Conservation (phyloP, 2,888 invertebrate genomes). For the Dynastes grantii region DNA sequence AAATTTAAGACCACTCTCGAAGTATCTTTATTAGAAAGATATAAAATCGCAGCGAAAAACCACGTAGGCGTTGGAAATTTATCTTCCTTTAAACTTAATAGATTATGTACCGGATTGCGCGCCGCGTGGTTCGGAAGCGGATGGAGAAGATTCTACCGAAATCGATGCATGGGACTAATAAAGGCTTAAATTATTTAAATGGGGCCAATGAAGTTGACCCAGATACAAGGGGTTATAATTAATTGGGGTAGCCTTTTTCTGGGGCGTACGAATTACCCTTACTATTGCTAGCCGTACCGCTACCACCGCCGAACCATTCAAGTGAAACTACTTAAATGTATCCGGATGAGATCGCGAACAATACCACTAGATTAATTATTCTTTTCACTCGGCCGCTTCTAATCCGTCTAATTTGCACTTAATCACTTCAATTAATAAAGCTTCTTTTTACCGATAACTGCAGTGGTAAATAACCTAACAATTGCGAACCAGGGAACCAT, state of each 20-base stretch:
- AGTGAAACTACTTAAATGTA: slow-evolving; percentile 44
- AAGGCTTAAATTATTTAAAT: slow-evolving; percentile 47
- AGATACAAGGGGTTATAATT: slow-evolving; percentile 45
- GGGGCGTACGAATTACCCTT: slow-evolving; percentile 27
- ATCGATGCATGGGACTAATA: slow-evolving; percentile 43
- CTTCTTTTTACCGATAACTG: neutral
- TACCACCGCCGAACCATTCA: slow-evolving; percentile 8
- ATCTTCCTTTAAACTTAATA: slow-evolving; percentile 40
- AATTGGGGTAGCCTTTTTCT: slow-evolving; percentile 42
- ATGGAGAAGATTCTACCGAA: slow-evolving; percentile 9
- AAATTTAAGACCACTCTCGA: neutral
- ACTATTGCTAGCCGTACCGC: neutral
- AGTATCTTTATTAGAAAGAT: slow-evolving; percentile 30
- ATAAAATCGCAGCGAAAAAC: slow-evolving; percentile 41
- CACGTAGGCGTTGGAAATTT: slow-evolving; percentile 37
- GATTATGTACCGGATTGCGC: slow-evolving; percentile 29
- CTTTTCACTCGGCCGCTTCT: slow-evolving; percentile 23
- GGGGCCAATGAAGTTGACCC: slow-evolving; percentile 47
- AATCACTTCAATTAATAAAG: slow-evolving; percentile 30
- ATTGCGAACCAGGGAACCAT: neutral
- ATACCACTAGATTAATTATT: slow-evolving; percentile 41
- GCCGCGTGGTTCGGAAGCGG: slow-evolving; percentile 3
- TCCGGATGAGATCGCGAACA: slow-evolving; percentile 43
- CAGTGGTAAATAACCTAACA: neutral
- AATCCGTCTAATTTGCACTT: slow-evolving; percentile 41